phyloP scores from a whole-genome alignment of 2,888 invertebrate species.

The Gymnocheta viridis region DNA sequence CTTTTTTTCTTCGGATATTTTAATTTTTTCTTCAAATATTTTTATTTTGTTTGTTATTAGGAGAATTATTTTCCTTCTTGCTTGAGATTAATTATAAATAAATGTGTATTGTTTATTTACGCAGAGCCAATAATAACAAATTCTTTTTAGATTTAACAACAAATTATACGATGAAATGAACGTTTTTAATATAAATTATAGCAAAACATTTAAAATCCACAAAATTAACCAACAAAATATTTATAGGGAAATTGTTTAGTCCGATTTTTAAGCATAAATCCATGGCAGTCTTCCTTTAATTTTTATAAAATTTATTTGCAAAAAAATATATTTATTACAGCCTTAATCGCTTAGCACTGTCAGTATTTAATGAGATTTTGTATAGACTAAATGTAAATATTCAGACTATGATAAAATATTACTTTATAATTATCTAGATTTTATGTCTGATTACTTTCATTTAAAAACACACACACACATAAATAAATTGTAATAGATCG shows the following conservation, averaged over 20 bases:
- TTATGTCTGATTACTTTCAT: too few relatives aligned
- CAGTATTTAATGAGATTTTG: neutral
- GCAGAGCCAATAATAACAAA: neutral
- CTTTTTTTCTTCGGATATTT: too few relatives aligned
- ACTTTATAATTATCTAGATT: neutral
- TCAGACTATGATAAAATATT: neutral
- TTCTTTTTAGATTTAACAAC: neutral
- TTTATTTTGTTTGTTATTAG: neutral
- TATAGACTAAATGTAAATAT: neutral
- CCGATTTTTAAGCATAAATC: neutral
- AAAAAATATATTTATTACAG: constrained; percentile 2
- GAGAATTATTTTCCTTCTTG: neutral
- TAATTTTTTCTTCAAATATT: neutral
- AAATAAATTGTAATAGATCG: too few relatives aligned
- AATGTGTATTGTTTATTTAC: constrained; percentile 31
- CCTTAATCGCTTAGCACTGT: neutral
- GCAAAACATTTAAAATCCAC: neutral
- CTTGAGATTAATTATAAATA: constrained; percentile 31
- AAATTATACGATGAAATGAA: constrained; percentile 10
- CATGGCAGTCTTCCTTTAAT: neutral
- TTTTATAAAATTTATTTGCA: neutral
- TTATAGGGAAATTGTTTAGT: neutral
- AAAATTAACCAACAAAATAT: constrained; percentile 13
- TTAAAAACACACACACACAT: too few relatives aligned
- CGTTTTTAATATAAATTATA: neutral